Base-by-base conservation (phyloP, 1,140 invertebrate genomes). In the Drosophila arizonae region DNA sequence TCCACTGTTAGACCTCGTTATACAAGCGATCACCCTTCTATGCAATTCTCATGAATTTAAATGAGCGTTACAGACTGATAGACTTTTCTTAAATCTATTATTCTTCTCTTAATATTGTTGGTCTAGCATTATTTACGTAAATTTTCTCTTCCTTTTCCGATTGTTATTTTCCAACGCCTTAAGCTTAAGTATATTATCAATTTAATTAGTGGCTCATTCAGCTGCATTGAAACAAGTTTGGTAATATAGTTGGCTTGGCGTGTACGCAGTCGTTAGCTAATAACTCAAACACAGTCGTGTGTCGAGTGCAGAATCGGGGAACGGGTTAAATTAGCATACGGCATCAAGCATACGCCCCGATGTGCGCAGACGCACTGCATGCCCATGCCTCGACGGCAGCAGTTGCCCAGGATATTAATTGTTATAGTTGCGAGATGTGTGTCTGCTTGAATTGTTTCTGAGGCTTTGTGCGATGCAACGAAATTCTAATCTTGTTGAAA, bases 391-490 rank as follows among this genome's bases (percentile, higher is more conserved):
- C 8, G 55, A 24, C 46, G 21, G 17, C 46, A 57, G 77, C 77
- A 66, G 76, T 77, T 74, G 30, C 72, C 72, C 69, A 88, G 84
- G 80, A 88, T 88, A 88, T 88, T 88, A 88, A 88, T 88, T 88
- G 84, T 89, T 89, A 89, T 84, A 89, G 84, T 88, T 88, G 79
- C 84, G 84, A 88, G 77, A 80, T 88, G 85, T 88, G 80, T 88
- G 70, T 88, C 84, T 88, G 84, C 85, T 88, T 79, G 80, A 88
- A 88, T 88, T 88, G 84, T 88, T 88, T 81, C 79, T 88, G 85
- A 84, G 74, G 84, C 84, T 80, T 84, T 88, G 84, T 88, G 76
- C 79, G 73, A 80, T 84, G 85, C 84, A 87, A 88, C 84, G 57
- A 77, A 71, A 71, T 88, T 78, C 84, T 89, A 88, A 88, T 88